These are phyloP conservation scores for Margarornis squamiger DNA, from an alignment of 2,797 vertebrate genomes.

Conservation along the genomic window DNA sequence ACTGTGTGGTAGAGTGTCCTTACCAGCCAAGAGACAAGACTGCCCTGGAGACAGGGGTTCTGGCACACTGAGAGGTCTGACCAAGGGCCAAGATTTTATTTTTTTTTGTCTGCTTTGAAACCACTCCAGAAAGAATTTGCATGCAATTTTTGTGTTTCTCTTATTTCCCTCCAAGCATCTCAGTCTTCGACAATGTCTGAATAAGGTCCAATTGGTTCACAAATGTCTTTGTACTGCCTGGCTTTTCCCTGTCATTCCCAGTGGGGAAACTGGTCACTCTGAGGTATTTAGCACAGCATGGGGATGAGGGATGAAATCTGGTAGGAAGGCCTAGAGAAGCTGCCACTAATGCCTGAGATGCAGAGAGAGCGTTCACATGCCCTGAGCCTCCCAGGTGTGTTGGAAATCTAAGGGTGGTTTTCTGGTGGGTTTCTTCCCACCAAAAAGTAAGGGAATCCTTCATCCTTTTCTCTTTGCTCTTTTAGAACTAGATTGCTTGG, in stretches of 20 bases:
- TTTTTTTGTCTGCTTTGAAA: background rate
- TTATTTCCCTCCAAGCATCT: background rate
- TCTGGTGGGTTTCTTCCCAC: background rate
- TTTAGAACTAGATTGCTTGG: background rate
- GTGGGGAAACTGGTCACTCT: background rate
- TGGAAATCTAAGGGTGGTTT: background rate
- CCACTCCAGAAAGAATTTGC: background rate
- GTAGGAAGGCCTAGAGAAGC: background rate
- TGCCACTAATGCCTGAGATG: background rate
- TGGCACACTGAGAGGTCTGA: background rate
- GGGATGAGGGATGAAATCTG: background rate
- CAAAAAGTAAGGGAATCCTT: background rate
- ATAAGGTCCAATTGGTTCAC: background rate
- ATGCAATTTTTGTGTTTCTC: accelerated
- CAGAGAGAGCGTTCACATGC: background rate
- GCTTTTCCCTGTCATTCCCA: background rate
- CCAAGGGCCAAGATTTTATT: background rate
- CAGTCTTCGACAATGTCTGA: background rate
- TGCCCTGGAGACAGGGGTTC: background rate
- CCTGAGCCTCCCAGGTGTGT: background rate
- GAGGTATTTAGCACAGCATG: background rate
- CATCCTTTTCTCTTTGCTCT: background rate
- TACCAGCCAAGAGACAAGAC: background rate
- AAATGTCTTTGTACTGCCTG: background rate
- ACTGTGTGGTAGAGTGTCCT: background rate